Evolutionary conservation across 2,888 invertebrate species (phyloP), one percentile per base, ranked within the genome.

Genomic region (Deilephila porcellus): DNA sequence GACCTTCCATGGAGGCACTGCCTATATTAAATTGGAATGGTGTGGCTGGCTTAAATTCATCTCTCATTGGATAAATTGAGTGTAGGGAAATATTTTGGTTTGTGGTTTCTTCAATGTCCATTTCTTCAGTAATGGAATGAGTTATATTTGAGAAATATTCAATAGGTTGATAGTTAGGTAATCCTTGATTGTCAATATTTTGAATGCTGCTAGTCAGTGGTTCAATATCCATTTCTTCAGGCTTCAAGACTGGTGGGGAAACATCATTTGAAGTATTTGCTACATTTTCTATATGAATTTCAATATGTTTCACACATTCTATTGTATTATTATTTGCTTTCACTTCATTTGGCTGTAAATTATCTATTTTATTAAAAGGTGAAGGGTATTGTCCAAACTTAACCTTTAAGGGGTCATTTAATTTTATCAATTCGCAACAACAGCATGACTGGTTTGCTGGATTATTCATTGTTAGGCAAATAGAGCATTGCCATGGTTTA

Each of bases 391-490:
- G 72, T 60, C 76, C 76, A n/a, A 71, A 70, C 7, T 70, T 70
- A 5, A 62, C 29, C 60, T 62, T 52, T n/a, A 62, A 3, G 7
- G n/a, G 19, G 17, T 73, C 62, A 52, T 73, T 20, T 62, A 60
- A 52, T 52, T 45, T 60, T 62, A 52, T 20, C 53, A 80, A 76
- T 76, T 85, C 90, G 83, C 91, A 92, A 75, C 90, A 91, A 8
- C 76, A 71, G 72, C 91, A 91, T 52, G 74, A 77, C 3, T 78
- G 73, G 76, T 83, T 86, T 19, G 86, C 73, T 25, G 32, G 60
- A 53, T 80, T 79, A 60, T 86, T 90, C 17, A 74, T 78, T 3
- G 85, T 86, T 5, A 90, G 79, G 73, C 91, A 92, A 73, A 89
- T 75, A 60, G 79, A 75, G 73, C 91, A 90, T 76, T 86, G 79